phyloP scores from a whole-genome alignment of 2,888 invertebrate species.

The Cheilosia vulpina region DNA sequence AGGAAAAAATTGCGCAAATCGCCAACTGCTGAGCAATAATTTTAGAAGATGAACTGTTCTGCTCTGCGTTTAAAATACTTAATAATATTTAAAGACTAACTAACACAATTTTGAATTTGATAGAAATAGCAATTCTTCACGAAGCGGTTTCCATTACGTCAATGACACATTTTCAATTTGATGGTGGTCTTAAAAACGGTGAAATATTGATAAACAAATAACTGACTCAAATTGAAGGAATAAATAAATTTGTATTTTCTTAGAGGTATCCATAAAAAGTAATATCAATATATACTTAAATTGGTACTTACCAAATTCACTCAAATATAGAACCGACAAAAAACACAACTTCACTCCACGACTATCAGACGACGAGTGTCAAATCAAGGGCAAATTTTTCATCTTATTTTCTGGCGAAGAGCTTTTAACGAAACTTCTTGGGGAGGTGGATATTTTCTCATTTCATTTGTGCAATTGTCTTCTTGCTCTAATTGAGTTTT shows the following conservation, averaged over 20 bases:
- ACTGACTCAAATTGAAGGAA: background rate
- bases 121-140: background rate
- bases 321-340: conserved; percentile 58
- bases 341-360: conserved; percentile 68
- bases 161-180: background rate
- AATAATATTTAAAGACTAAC: background rate
- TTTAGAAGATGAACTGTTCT: background rate
- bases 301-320: conserved; percentile 69
- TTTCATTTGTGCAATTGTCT: conserved; percentile 16
- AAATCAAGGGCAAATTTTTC: conserved; percentile 74
- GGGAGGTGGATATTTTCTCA: conserved; percentile 26
- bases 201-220: conserved; percentile 39
- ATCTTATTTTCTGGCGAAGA: conserved; percentile 63
- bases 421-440: conserved; percentile 66
- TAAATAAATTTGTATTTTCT: background rate
- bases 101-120: too few relatives aligned
- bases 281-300: background rate
- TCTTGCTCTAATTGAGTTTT: conserved; percentile 23
- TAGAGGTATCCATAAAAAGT: background rate
- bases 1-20: background rate
- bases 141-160: background rate
- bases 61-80: background rate
- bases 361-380: conserved; percentile 73
- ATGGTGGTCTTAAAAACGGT: background rate
- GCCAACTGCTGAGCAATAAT: background rate